Evolutionary conservation across 1,140 invertebrate species (phyloP).

Genomic region (Microplitis mediator): DNA sequence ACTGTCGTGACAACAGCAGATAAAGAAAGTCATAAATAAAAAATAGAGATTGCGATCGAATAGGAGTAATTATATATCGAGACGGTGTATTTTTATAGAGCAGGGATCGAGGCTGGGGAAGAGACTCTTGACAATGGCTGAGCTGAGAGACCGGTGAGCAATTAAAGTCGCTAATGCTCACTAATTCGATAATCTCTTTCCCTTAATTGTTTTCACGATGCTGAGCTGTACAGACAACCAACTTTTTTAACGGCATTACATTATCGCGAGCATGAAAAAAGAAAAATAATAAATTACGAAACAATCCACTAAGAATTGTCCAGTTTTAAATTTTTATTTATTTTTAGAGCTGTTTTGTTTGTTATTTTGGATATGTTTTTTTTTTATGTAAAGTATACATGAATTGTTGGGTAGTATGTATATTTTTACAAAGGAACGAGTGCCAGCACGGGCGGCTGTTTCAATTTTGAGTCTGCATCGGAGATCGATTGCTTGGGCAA

Average conservation of each 20-base stretch:
- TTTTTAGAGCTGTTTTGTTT: too few relatives aligned
- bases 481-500: conserved; percentile 14
- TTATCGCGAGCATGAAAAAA: not conserved
- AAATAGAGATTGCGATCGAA: not conserved
- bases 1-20: not conserved
- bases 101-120: not conserved
- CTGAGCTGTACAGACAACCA: conserved; percentile 4
- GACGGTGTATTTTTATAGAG: not conserved
- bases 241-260: not conserved
- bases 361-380: too few relatives aligned
- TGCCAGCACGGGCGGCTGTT: not conserved
- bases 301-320: not conserved
- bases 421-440: conserved; percentile 1
- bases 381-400: too few relatives aligned
- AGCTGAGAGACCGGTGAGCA: conserved; percentile 14
- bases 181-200: conserved; percentile 31
- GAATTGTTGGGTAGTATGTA: not conserved
- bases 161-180: conserved; percentile 28
- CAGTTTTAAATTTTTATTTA: not conserved
- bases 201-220: conserved; percentile 27
- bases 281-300: not conserved
- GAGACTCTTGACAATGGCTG: conserved; percentile 23
- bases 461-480: conserved; percentile 19
- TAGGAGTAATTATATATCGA: not conserved
- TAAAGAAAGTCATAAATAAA: not conserved